phyloP scores from a whole-genome alignment of 2,797 vertebrate species.

The Molossus molossus region DNA sequence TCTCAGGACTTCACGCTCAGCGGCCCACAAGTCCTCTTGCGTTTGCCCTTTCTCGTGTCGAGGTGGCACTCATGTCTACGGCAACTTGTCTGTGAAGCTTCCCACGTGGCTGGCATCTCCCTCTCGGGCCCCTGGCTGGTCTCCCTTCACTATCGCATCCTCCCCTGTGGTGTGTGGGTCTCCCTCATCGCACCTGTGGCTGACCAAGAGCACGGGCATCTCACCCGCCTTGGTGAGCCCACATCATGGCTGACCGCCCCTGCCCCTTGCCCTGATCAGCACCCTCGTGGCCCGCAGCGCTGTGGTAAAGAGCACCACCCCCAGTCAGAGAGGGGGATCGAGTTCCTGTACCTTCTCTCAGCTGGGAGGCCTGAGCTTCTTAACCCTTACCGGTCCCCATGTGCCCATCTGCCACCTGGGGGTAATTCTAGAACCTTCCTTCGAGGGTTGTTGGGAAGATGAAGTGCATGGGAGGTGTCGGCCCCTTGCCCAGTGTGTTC shows the following conservation, averaged over 20 bases:
- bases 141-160: no score
- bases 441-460: not conserved
- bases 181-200: not conserved
- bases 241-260: fast-evolving
- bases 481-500: not conserved
- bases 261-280: not conserved
- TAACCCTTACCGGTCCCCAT: not conserved
- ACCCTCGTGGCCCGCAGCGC: fast-evolving
- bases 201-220: fast-evolving
- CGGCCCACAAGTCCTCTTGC: not conserved
- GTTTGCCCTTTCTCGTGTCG: not conserved
- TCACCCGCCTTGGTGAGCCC: no score
- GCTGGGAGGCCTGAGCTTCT: not conserved
- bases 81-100: not conserved
- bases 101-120: not conserved
- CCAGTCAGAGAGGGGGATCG: not conserved
- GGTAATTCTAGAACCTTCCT: not conserved
- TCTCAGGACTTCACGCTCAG: not conserved
- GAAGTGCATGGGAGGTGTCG: no score
- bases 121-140: not conserved
- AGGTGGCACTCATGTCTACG: not conserved
- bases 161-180: no score
- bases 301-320: not conserved
- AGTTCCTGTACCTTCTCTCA: not conserved
- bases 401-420: slow-evolving; percentile 9